Evolutionary conservation across 2,888 invertebrate genomes (phyloP).

Genomic region (Metellina segmentata): DNA sequence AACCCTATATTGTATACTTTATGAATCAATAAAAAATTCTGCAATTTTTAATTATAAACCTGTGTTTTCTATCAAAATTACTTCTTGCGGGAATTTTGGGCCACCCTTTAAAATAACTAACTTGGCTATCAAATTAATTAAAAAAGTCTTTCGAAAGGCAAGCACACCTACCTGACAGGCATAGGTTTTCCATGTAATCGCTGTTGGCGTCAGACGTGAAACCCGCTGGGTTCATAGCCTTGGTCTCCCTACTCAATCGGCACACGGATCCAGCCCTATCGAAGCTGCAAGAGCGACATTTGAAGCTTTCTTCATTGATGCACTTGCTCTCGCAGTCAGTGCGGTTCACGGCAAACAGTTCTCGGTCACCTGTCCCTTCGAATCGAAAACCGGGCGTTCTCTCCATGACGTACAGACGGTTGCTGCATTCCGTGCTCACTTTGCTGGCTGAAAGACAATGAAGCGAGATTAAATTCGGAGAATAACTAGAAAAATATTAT

Average conservation of each 20-base stretch:
- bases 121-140: too few relatives aligned
- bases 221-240: conserved; percentile 91
- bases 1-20: too few relatives aligned
- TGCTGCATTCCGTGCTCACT: conserved; percentile 93
- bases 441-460: conserved; percentile 85
- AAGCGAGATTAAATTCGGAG: background rate
- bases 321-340: conserved; percentile 95
- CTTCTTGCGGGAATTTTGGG: too few relatives aligned
- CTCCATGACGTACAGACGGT: conserved; percentile 93
- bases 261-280: conserved; percentile 90
- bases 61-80: too few relatives aligned
- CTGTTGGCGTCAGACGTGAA: conserved; percentile 92
- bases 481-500: too few relatives aligned
- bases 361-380: conserved; percentile 83
- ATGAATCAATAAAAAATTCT: too few relatives aligned
- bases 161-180: conserved; percentile 87
- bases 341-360: conserved; percentile 91
- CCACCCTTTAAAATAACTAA: too few relatives aligned
- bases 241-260: conserved; percentile 89
- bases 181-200: conserved; percentile 94
- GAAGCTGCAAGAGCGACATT: conserved; percentile 92
- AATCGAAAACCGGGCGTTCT: conserved; percentile 83
- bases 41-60: too few relatives aligned
- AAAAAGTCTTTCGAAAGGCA: too few relatives aligned
- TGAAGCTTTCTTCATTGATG: conserved; percentile 92